Conservation (phyloP, 2,113 vertebrate genomes). For the Ciconia stormi region DNA sequence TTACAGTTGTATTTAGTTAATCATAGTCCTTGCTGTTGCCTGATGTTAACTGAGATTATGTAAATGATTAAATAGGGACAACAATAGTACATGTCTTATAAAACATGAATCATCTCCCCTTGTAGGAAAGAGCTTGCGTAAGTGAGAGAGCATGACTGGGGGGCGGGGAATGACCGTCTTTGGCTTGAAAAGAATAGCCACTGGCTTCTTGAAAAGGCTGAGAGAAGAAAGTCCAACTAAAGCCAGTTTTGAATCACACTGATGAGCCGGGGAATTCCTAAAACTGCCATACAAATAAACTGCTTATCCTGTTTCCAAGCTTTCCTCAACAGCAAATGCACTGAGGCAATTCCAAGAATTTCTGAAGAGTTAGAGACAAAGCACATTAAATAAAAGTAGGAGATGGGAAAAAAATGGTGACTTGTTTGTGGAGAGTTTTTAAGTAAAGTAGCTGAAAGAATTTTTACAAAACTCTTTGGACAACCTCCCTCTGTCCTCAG, state of each 20-base stretch:
- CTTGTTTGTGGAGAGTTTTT: constrained; percentile 6
- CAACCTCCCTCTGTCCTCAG: constrained; percentile 28
- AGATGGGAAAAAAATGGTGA: not conserved
- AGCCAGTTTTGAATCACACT: not conserved
- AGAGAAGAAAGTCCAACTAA: not conserved
- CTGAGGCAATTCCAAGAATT: not conserved
- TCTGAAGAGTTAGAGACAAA: not conserved
- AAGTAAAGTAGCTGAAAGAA: constrained; percentile 36
- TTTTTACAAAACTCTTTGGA: not conserved
- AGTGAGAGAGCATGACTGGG: not conserved
- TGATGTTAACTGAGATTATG: not conserved
- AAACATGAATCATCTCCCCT: not conserved
- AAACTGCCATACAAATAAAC: not conserved
- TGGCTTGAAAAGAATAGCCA: not conserved
- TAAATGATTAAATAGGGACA: not conserved
- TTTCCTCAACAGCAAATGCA: not conserved
- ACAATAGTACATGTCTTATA: not conserved
- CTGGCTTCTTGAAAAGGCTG: not conserved
- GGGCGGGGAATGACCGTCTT: not conserved
- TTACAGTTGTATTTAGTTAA: not conserved
- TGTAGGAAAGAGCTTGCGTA: not conserved
- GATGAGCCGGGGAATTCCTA: not conserved
- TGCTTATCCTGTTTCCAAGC: not conserved
- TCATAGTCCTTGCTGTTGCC: not conserved
- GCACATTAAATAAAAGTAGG: not conserved